Percentiles rank a stretch among this genome's conserved stretches.
Evolutionary conservation across 2,888 invertebrate genomes (phyloP).

Genomic region (Pelosia muscerda): DNA sequence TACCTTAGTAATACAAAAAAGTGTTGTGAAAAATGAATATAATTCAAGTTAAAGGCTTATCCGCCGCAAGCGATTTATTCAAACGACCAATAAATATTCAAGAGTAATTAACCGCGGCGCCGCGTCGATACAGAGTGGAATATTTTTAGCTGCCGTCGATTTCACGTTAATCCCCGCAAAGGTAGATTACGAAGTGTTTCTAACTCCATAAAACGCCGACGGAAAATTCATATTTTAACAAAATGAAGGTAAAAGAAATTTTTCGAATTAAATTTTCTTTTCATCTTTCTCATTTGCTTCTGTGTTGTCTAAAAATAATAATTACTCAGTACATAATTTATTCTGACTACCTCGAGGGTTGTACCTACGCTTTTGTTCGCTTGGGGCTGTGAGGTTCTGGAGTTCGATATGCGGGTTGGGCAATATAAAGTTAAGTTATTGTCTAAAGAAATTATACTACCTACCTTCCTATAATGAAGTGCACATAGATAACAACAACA

Average conservation of each 20-base stretch:
- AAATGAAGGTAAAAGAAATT: conserved; percentile 58
- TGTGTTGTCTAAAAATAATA: conserved; percentile 5
- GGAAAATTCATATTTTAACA: conserved; percentile 64
- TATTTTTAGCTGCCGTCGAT: conserved; percentile 79
- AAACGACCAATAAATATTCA: conserved; percentile 86
- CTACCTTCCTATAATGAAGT: too few species aligned
- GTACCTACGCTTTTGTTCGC: background rate
- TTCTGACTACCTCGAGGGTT: background rate
- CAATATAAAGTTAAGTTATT: background rate
- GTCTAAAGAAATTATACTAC: background rate
- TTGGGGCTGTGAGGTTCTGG: background rate
- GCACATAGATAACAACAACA: background rate
- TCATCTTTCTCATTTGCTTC: conserved; percentile 35
- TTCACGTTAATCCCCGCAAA: conserved; percentile 77
- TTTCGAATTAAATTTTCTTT: conserved; percentile 51
- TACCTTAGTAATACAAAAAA: background rate
- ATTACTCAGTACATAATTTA: background rate
- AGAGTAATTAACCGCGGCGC: conserved; percentile 81
- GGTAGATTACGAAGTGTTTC: conserved; percentile 78
- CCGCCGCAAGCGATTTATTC: conserved; percentile 81
- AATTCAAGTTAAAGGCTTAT: conserved; percentile 80
- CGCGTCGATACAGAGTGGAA: conserved; percentile 73
- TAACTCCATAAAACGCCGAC: conserved; percentile 67
- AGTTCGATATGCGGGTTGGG: background rate
- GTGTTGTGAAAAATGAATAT: conserved; percentile 70